These are phyloP conservation scores for Bothrops jararaca DNA, from an alignment of 2,113 vertebrate genomes.

Conservation along the genomic window DNA sequence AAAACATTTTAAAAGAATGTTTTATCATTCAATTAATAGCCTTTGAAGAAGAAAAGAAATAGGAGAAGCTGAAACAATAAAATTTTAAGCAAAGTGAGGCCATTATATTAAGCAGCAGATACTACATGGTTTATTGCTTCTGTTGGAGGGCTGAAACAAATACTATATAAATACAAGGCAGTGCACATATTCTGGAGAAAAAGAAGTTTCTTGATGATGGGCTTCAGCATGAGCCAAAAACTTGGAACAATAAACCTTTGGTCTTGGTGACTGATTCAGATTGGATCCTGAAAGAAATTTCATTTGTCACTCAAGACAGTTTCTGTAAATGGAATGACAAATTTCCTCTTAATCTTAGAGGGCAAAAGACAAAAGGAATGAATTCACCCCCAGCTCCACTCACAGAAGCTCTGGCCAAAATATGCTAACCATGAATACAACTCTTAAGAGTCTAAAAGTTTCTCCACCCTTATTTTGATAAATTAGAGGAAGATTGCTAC, in stretches of 20 bases:
- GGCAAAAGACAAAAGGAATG: background rate
- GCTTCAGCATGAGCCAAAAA: background rate
- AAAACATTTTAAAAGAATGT: background rate
- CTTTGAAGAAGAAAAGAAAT: background rate
- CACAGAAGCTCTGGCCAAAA: background rate
- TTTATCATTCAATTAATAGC: background rate
- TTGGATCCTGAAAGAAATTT: background rate
- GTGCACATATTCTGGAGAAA: background rate
- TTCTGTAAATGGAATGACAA: background rate
- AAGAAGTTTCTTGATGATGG: background rate
- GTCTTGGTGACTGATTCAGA: background rate
- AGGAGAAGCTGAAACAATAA: background rate
- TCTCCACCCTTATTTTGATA: background rate
- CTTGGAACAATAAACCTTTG: background rate
- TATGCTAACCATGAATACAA: background rate
- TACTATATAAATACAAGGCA: background rate
- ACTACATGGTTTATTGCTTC: background rate
- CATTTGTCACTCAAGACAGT: background rate
- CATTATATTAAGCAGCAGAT: background rate
- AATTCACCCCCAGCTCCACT: background rate
- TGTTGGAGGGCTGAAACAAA: background rate
- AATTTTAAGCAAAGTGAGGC: background rate
- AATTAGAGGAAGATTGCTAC: background rate
- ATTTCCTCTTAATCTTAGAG: background rate
- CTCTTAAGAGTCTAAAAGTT: background rate